A percentile compares a stretch with the other conserved stretches of the same genome.
These are phyloP conservation scores for Hiodon alosoides DNA, from an alignment of 2,113 vertebrate species.

Conservation along the genomic window DNA sequence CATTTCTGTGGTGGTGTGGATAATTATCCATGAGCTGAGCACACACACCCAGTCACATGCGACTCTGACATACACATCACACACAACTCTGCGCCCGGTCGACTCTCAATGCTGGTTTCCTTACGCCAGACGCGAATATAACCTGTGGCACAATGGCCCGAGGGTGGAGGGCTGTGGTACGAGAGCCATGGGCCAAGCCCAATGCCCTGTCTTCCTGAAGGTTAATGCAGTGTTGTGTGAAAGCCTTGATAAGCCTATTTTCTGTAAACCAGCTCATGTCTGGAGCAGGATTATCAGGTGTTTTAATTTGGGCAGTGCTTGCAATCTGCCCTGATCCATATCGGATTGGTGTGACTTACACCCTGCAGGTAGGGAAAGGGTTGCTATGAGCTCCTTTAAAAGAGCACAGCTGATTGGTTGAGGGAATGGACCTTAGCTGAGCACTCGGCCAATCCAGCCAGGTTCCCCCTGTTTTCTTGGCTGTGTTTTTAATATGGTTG, in stretches of 20 bases:
- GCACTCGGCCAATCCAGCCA: too few species aligned
- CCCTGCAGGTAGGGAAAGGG: too few species aligned
- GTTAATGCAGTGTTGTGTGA: slow-evolving; percentile 21
- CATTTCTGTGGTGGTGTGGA: too few species aligned
- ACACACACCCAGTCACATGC: not conserved
- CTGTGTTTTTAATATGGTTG: not conserved
- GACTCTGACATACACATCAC: not conserved
- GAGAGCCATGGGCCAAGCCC: not conserved
- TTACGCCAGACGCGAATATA: too few species aligned
- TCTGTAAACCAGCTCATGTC: slow-evolving; percentile 21
- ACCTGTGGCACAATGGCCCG: too few species aligned
- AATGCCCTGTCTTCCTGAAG: not conserved
- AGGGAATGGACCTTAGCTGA: too few species aligned
- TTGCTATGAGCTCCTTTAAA: too few species aligned
- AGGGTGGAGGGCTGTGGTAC: too few species aligned
- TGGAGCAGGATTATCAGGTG: slow-evolving; percentile 19
- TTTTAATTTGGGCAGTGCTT: slow-evolving; percentile 23
- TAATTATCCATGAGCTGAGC: not conserved
- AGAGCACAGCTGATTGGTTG: too few species aligned
- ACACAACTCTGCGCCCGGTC: not conserved
- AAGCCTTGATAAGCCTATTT: slow-evolving; percentile 30
- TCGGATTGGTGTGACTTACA: not conserved
- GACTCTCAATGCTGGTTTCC: not conserved
- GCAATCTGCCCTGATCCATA: slow-evolving; percentile 14
- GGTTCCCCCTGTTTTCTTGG: too few species aligned